phyloP scores from a whole-genome alignment of 2,888 invertebrate species.

The Drosophila algonquin region DNA sequence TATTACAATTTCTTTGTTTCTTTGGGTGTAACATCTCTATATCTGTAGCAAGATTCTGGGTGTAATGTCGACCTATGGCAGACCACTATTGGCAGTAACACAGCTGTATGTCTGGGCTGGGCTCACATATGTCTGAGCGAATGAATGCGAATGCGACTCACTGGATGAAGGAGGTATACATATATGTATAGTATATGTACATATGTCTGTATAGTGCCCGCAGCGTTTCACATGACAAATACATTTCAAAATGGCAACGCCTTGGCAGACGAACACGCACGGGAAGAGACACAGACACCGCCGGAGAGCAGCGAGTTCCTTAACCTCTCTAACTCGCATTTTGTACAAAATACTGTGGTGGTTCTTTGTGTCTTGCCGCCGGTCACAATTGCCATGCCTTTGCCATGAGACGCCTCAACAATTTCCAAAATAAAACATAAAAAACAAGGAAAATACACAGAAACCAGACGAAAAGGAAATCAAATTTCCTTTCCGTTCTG shows the following conservation, averaged over 20 bases:
- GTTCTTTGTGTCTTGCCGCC: constrained; percentile 38
- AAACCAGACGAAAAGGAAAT: constrained; percentile 19
- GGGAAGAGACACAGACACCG: constrained; percentile 7
- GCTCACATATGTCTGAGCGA: constrained; percentile 7
- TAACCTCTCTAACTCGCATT: constrained; percentile 21
- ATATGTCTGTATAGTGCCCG: constrained; percentile 28
- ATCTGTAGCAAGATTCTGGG: too few species aligned
- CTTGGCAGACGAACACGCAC: constrained; percentile 33
- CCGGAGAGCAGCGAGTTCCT: constrained; percentile 2
- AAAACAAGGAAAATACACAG: neutral
- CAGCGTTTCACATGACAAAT: constrained; percentile 55
- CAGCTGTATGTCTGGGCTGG: constrained; percentile 1
- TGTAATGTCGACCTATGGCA: too few species aligned
- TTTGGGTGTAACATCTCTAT: too few species aligned
- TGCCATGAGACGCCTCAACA: constrained; percentile 44
- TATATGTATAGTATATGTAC: neutral
- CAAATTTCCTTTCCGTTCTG: constrained; percentile 43
- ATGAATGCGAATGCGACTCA: neutral
- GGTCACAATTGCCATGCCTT: constrained; percentile 35
- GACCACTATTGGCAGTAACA: too few species aligned
- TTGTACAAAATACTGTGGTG: constrained; percentile 25
- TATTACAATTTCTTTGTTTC: too few species aligned
- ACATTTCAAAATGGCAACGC: constrained; percentile 62
- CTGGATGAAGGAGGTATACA: constrained; percentile 11
- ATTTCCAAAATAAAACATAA: constrained; percentile 33